Percentiles rank a stretch among this genome's conserved stretches.
These are phyloP conservation scores for Drosophila bipectinata DNA, from an alignment of 1,140 invertebrate species.

Conservation along the genomic window DNA sequence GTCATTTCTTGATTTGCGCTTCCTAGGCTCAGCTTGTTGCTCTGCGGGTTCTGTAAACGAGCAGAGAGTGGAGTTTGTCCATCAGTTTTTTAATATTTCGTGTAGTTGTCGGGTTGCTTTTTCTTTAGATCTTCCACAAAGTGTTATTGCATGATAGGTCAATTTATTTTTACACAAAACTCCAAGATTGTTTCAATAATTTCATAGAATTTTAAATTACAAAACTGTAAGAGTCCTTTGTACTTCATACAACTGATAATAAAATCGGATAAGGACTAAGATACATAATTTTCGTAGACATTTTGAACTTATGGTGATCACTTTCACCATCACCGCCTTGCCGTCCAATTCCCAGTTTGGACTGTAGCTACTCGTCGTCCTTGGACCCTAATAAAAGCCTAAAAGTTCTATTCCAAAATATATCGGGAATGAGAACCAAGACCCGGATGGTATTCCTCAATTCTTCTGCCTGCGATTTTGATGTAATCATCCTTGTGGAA, in stretches of 20 bases:
- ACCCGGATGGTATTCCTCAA: too few species aligned
- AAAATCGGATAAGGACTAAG: neutral
- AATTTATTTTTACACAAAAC: neutral
- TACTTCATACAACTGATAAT: neutral
- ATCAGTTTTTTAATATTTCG: slow-evolving; percentile 47
- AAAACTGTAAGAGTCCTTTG: neutral
- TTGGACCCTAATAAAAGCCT: too few species aligned
- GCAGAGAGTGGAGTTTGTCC: slow-evolving; percentile 66
- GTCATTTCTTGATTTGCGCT: slow-evolving; percentile 28
- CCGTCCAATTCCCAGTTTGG: too few species aligned
- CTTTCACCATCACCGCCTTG: too few species aligned
- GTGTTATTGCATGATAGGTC: slow-evolving; percentile 25
- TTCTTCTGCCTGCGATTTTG: too few species aligned
- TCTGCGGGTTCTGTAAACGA: slow-evolving; percentile 70
- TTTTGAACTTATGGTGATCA: slow-evolving; percentile 49
- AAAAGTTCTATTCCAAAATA: too few species aligned
- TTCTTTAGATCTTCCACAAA: slow-evolving; percentile 50
- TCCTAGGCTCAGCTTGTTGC: slow-evolving; percentile 30
- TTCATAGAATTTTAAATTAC: too few species aligned
- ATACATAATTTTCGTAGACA: neutral
- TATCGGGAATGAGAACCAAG: too few species aligned
- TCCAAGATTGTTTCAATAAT: neutral
- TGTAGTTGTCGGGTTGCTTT: slow-evolving; percentile 11
- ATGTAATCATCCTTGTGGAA: too few species aligned
- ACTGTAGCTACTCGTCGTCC: too few species aligned